These are phyloP conservation scores for Nerophis lumbriciformis DNA, from an alignment of 2,113 vertebrate genomes.

Conservation along the genomic window DNA sequence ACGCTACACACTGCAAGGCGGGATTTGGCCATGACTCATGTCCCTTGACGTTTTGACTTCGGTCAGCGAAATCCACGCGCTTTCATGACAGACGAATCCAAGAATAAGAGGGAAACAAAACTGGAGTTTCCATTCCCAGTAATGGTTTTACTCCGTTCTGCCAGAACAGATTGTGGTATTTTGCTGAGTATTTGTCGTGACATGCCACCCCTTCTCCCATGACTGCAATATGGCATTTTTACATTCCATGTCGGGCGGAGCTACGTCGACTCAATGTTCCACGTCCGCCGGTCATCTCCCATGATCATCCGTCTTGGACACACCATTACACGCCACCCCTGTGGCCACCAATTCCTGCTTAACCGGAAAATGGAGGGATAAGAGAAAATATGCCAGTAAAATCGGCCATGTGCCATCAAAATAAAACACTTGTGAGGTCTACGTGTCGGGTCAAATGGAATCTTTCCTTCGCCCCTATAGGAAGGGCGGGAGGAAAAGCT, in stretches of 20 bases:
- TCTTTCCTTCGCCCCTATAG: constrained; percentile 10
- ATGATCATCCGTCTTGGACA: constrained; percentile 48
- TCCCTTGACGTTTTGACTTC: constrained; percentile 12
- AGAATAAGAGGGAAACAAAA: constrained; percentile 18
- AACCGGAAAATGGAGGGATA: constrained; percentile 21
- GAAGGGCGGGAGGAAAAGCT: neutral
- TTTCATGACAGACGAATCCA: constrained; percentile 42
- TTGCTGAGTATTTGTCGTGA: constrained; percentile 38
- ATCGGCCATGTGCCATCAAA: constrained; percentile 44
- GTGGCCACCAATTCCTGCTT: constrained; percentile 26
- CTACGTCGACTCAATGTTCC: constrained; percentile 14
- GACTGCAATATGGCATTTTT: constrained; percentile 46
- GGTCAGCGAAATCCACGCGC: constrained; percentile 31
- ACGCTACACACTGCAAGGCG: constrained; percentile 11
- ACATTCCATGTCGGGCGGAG: constrained; percentile 51
- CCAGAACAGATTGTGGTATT: constrained; percentile 64
- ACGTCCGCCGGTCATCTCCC: constrained; percentile 26
- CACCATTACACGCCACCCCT: constrained; percentile 40
- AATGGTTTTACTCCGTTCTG: constrained; percentile 62
- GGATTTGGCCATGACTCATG: constrained; percentile 11
- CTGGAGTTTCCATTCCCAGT: constrained; percentile 54
- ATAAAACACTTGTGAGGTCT: constrained; percentile 37
- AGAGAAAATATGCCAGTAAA: constrained; percentile 22
- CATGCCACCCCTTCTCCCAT: constrained; percentile 29
- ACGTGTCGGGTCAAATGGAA: constrained; percentile 35